Conservation (phyloP, 2,113 vertebrate species). For the Bufo gargarizans region DNA sequence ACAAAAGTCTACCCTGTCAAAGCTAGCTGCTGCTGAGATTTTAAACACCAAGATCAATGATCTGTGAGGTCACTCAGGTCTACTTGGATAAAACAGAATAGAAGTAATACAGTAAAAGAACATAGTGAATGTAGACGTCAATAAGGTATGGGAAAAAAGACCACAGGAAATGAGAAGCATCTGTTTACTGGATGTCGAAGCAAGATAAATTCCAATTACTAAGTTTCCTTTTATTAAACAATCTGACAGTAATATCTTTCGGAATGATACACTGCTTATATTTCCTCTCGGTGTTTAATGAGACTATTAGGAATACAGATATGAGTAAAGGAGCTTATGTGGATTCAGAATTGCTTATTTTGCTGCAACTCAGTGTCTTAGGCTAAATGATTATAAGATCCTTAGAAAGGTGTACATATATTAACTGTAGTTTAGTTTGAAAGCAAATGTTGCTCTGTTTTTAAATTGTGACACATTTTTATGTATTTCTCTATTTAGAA, state of each 20-base stretch:
- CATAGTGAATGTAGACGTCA: conserved; percentile 34
- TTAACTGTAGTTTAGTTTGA: not conserved
- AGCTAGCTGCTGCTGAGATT: conserved; percentile 8
- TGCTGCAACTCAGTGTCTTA: not conserved
- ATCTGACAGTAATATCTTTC: conserved; percentile 47
- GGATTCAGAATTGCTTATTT: not conserved
- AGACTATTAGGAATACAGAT: conserved; percentile 14
- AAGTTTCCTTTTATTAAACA: conserved; percentile 51
- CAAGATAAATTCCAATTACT: conserved; percentile 42
- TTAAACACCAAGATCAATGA: conserved; percentile 29
- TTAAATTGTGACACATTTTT: not conserved
- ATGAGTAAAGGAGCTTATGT: conserved; percentile 16
- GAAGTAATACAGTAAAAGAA: conserved; percentile 37
- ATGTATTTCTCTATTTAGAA: too few species aligned
- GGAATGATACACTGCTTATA: conserved; percentile 14
- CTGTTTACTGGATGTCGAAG: conserved; percentile 41
- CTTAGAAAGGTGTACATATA: not conserved
- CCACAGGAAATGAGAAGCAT: conserved; percentile 45
- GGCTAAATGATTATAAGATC: not conserved
- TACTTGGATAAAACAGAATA: conserved; percentile 28
- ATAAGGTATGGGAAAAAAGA: conserved; percentile 32
- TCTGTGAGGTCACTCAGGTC: conserved; percentile 41
- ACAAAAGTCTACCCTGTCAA: conserved; percentile 37
- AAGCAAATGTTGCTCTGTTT: not conserved
- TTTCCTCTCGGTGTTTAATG: conserved; percentile 16